A percentile compares a stretch with the other conserved stretches of the same genome.
phyloP scores from a whole-genome alignment of 2,797 vertebrate genomes.

The Syndactyla subalaris region DNA sequence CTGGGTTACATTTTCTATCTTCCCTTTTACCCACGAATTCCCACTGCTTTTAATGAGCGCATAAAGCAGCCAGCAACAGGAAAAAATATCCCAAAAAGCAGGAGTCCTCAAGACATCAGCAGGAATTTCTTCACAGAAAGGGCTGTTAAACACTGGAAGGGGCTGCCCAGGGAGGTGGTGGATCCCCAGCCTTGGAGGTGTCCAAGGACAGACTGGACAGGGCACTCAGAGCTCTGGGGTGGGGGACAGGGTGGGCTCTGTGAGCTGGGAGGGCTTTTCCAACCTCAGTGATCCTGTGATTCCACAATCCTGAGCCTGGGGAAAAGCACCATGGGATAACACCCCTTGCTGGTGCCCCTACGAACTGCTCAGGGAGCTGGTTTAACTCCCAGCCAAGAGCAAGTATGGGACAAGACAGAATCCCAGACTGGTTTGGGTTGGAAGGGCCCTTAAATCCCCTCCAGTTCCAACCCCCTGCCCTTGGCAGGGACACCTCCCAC shows the following conservation, averaged over 20 bases:
- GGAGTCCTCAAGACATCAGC: background rate
- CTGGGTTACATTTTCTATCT: background rate
- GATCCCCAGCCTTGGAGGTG: background rate
- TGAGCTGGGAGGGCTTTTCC: background rate
- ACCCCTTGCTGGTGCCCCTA: rapidly evolving
- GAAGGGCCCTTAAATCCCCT: background rate
- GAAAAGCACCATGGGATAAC: background rate
- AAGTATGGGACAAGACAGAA: rapidly evolving
- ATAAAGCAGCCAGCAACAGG: background rate
- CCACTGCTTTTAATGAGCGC: background rate
- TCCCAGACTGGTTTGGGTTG: background rate
- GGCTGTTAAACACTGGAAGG: rapidly evolving
- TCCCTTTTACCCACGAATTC: background rate
- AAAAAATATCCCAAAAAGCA: background rate
- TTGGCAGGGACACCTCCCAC: background rate
- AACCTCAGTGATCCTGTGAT: background rate
- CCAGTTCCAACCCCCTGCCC: background rate
- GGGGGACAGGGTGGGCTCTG: rapidly evolving
- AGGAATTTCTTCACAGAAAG: background rate
- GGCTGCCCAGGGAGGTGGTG: background rate
- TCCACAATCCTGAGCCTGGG: background rate
- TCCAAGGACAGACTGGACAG: rapidly evolving
- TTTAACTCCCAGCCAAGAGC: background rate
- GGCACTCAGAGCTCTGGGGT: background rate
- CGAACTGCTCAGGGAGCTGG: rapidly evolving